Base-by-base conservation (phyloP, 2,797 vertebrate species). In the Pantherophis alleghaniensis region DNA sequence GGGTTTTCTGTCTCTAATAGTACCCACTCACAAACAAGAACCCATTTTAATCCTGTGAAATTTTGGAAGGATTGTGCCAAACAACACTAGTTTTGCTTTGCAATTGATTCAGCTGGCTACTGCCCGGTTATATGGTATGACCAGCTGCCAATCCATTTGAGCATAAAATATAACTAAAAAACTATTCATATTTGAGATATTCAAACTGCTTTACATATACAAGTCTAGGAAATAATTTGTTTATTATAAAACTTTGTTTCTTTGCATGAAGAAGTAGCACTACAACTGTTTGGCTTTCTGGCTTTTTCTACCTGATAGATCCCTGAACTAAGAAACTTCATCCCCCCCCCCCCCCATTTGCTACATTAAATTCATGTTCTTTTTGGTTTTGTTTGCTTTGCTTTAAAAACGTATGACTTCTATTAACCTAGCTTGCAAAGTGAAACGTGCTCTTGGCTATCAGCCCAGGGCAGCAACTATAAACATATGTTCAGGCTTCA, bases 401-500 rank as follows among this genome's bases (percentile, higher is more conserved):
- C 87, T 94, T 60, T 90, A 91, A 42, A 96, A 89, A 91, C 20
- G 32, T 93, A 94, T 90, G 37, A 94, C 10, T 95, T 95, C 92
- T 2, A 0, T 11, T 92, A 97, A 93, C 93, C 94, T 87, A 95
- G 94, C 87, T 97, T 95, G 91, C 47, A 95, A 96, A 95, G 90
- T 90, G 95, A 97, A 96, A 96, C 90, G 91, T 90, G 88, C 56
- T 55, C 95, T 97, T 97, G 97, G 95, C 96, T 95, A 37, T 79
- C 91, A 90, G 96, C 96, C 96, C 92, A 95, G 96, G 96, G 96
- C 66, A 96, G 92, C 96, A 97, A 98, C 93, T 96, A 95, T 96
- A 97, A 97, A 97, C 95, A 96, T 94, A 94, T 96, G 94, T 97
- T 98, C 97, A 96, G 93, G 94, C 95, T 97, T 97, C 95, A 95